Conservation (phyloP, 2,797 vertebrate genomes). For the Antrozous pallidus region DNA sequence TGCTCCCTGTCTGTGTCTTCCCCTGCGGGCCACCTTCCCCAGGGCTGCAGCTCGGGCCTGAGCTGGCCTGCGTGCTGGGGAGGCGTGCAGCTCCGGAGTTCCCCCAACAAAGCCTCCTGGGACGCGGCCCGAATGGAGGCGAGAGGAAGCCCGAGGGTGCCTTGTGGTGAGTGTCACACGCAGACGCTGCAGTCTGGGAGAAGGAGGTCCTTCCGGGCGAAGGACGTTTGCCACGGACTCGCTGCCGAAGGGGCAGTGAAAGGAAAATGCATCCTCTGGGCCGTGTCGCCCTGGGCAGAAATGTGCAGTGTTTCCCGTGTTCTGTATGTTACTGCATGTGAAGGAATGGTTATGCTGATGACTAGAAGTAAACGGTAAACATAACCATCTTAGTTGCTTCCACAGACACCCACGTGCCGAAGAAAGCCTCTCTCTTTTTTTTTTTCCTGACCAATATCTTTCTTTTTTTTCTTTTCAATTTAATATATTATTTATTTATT, state of each 20-base stretch:
- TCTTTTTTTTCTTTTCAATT: no score
- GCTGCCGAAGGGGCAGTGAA: background rate
- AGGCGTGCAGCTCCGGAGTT: background rate
- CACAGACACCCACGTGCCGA: background rate
- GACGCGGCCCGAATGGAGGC: accelerated
- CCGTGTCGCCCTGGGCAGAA: background rate
- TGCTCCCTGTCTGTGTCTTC: background rate
- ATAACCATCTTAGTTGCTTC: background rate
- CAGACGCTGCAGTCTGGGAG: accelerated
- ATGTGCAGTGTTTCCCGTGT: background rate
- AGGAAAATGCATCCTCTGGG: background rate
- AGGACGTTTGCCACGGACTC: background rate
- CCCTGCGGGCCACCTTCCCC: background rate
- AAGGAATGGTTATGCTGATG: background rate
- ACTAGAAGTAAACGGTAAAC: background rate
- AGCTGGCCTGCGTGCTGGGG: accelerated
- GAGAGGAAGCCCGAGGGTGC: no score
- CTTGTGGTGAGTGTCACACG: accelerated
- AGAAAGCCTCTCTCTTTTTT: no score
- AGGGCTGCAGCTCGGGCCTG: background rate
- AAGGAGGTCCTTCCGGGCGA: background rate
- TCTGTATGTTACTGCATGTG: background rate
- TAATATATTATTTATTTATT: no score
- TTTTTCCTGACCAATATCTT: no score
- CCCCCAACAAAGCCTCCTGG: background rate